A percentile compares a stretch with the other conserved stretches of the same genome.
These are phyloP conservation scores for Piprites chloris DNA, from an alignment of 2,113 vertebrate genomes.

Conservation along the genomic window DNA sequence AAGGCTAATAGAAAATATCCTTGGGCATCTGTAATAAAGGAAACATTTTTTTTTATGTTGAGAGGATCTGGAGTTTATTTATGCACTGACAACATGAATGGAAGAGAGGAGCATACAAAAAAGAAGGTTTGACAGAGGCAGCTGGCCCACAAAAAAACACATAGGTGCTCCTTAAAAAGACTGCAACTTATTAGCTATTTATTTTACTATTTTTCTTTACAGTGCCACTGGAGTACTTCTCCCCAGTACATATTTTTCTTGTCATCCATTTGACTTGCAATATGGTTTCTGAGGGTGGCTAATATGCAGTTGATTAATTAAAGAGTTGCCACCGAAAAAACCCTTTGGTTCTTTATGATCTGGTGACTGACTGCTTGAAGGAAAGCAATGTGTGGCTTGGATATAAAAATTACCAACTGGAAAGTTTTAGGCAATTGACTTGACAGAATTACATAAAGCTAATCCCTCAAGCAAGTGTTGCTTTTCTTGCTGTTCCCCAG, in stretches of 20 bases:
- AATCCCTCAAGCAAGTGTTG: constrained; percentile 4
- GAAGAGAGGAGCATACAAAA: background rate
- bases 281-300: background rate
- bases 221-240: background rate
- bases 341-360: background rate
- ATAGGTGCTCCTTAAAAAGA: background rate
- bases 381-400: background rate
- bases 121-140: background rate
- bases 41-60: background rate
- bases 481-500: background rate
- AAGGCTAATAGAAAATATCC: background rate
- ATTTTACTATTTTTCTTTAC: background rate
- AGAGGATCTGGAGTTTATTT: background rate
- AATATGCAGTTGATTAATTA: background rate
- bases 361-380: background rate
- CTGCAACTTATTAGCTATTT: background rate
- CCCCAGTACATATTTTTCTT: background rate
- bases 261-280: background rate
- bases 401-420: background rate
- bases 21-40: background rate
- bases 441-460: constrained; percentile 5
- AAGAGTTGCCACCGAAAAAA: background rate
- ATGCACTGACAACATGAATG: background rate
- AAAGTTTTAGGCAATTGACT: background rate
- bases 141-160: background rate